These are phyloP conservation scores for Gisinianus flammeolus DNA, from an alignment of 2,888 invertebrate genomes.

Conservation along the genomic window DNA sequence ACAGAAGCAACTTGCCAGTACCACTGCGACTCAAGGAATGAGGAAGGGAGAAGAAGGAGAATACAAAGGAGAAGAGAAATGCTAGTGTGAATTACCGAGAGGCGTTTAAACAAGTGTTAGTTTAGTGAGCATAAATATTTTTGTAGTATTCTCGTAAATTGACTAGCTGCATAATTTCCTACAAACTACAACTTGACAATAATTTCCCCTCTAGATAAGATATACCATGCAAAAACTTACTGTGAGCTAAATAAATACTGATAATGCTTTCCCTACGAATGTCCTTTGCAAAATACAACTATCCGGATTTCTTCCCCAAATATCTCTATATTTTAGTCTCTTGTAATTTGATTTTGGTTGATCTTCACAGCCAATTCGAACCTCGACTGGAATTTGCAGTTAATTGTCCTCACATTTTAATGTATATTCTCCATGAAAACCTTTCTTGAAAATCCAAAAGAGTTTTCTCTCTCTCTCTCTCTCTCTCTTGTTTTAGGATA, in stretches of 20 bases:
- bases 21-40: not conserved
- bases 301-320: not conserved
- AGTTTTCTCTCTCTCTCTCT: no score
- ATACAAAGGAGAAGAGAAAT: slow-evolving; percentile 16
- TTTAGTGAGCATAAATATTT: not conserved
- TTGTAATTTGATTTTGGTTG: not conserved
- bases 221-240: no score
- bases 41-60: not conserved
- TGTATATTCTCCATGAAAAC: no score
- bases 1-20: not conserved
- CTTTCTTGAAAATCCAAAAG: no score
- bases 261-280: not conserved
- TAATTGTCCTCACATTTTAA: not conserved
- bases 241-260: no score
- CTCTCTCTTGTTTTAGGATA: no score
- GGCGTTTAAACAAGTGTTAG: slow-evolving; percentile 27
- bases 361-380: no score
- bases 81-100: slow-evolving; percentile 25
- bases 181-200: not conserved
- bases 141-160: not conserved
- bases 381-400: not conserved
- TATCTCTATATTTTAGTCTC: not conserved
- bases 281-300: no score
- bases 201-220: not conserved
- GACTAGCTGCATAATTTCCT: not conserved